Evolutionary conservation across 2,113 vertebrate species (phyloP).

Genomic region (Cervus canadensis): DNA sequence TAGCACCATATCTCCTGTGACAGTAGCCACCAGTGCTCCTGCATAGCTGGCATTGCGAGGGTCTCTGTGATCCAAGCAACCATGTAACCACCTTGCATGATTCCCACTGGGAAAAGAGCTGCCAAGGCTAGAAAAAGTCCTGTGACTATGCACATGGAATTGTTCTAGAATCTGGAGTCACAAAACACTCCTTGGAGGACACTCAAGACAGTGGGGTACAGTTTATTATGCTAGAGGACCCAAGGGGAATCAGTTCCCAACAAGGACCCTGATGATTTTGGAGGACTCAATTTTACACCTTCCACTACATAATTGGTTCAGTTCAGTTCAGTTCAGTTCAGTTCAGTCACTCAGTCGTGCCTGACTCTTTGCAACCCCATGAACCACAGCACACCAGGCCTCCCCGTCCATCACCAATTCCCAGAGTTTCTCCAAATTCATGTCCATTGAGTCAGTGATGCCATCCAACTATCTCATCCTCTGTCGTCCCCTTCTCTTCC

Average conservation of each 20-base stretch:
- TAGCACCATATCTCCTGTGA: background rate
- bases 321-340: background rate
- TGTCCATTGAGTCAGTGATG: background rate
- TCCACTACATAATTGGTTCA: background rate
- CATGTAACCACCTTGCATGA: background rate
- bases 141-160: background rate
- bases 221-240: background rate
- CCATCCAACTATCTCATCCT: background rate
- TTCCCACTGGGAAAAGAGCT: background rate
- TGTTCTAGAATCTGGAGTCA: background rate
- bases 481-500: background rate
- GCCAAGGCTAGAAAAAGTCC: background rate
- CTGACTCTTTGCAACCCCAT: background rate
- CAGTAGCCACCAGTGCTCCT: background rate
- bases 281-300: background rate
- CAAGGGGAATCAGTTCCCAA: background rate
- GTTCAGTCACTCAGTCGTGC: background rate
- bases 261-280: background rate
- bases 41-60: background rate
- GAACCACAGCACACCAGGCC: accelerated
- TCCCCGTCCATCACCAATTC: background rate
- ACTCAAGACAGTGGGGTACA: background rate
- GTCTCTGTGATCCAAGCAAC: background rate
- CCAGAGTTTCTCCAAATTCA: background rate
- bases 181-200: background rate